These are phyloP conservation scores for Macquaria ambigua DNA, from an alignment of 2,113 vertebrate species.

Conservation along the genomic window DNA sequence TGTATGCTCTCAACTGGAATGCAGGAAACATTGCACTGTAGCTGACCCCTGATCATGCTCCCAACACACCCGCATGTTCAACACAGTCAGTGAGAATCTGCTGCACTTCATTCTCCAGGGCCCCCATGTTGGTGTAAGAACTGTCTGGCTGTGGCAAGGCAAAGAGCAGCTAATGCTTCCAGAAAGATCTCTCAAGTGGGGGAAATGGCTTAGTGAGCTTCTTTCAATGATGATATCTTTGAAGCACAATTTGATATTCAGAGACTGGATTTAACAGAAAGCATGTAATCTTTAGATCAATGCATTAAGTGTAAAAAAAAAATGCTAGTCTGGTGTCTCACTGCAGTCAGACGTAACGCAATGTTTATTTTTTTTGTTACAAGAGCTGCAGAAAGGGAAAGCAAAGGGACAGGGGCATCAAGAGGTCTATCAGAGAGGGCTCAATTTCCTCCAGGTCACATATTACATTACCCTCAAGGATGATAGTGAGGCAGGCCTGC, in stretches of 20 bases:
- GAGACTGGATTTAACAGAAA: conserved; percentile 27
- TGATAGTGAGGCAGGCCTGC: conserved; percentile 29
- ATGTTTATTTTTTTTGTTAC: conserved; percentile 34
- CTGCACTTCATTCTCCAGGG: conserved; percentile 62
- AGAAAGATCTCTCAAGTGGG: conserved; percentile 49
- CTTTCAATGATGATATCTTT: conserved; percentile 38
- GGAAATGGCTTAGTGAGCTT: conserved; percentile 32
- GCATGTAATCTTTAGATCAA: conserved; percentile 26
- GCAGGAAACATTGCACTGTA: conserved; percentile 46
- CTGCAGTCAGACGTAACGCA: background rate
- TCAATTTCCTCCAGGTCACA: conserved; percentile 59
- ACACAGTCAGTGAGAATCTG: conserved; percentile 60
- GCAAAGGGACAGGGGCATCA: conserved; percentile 37
- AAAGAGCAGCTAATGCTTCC: conserved; percentile 59
- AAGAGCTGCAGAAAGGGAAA: conserved; percentile 25
- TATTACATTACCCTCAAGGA: conserved; percentile 66
- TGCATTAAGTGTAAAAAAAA: background rate
- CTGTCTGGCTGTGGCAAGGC: conserved; percentile 54
- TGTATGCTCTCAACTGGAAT: conserved; percentile 47
- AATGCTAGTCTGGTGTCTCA: background rate
- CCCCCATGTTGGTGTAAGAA: conserved; percentile 54
- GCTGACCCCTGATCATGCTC: conserved; percentile 60
- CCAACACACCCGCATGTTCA: conserved; percentile 42
- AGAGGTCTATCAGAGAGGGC: conserved; percentile 41
- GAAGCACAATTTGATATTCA: conserved; percentile 38